Conservation (phyloP, 1,140 invertebrate species). For the Magallana gigas region DNA sequence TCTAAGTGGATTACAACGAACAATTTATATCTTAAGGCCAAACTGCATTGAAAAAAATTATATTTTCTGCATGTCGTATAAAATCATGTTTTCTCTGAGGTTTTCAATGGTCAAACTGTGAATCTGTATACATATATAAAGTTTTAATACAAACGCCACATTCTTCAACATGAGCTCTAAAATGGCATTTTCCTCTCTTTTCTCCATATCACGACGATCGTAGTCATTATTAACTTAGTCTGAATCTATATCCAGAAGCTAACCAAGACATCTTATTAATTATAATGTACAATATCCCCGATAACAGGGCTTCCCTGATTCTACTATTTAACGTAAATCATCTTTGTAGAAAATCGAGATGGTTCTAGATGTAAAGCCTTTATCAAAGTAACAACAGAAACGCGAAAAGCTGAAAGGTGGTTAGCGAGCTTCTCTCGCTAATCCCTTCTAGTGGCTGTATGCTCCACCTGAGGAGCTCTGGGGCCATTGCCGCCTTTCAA, state of each 20-base stretch:
- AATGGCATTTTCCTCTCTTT: neutral
- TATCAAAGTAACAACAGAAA: neutral
- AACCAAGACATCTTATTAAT: neutral
- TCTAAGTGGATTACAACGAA: too few relatives aligned
- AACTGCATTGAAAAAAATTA: too few relatives aligned
- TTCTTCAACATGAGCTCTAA: too few relatives aligned
- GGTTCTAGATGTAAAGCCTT: conserved; percentile 4
- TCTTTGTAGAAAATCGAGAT: conserved; percentile 8
- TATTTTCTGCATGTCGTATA: too few relatives aligned
- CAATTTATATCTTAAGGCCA: too few relatives aligned
- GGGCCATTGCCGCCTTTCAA: neutral
- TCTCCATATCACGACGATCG: neutral
- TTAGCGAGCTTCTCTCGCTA: neutral
- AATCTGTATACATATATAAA: too few relatives aligned
- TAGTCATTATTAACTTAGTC: neutral
- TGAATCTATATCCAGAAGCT: neutral
- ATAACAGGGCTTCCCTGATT: neutral
- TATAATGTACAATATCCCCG: neutral
- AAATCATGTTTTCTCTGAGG: too few relatives aligned
- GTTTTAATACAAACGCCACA: too few relatives aligned
- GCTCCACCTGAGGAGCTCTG: neutral
- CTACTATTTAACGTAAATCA: conserved; percentile 24
- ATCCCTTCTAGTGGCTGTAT: neutral
- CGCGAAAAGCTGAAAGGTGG: neutral
- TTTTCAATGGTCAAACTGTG: too few relatives aligned